phyloP scores from a whole-genome alignment of 2,888 invertebrate genomes.

The Eremobia ochroleuca region DNA sequence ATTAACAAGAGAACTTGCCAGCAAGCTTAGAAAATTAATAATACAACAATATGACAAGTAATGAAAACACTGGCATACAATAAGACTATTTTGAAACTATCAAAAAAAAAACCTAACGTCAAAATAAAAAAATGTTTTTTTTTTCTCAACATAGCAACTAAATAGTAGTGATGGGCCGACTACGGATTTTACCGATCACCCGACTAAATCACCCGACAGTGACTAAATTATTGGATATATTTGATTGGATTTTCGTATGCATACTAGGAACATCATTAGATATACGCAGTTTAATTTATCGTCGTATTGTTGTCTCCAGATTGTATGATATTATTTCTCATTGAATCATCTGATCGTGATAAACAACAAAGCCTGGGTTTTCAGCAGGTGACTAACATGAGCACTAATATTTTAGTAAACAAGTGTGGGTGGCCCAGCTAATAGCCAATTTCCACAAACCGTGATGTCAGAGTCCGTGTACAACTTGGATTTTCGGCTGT shows the following conservation, averaged over 20 bases:
- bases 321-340: neutral
- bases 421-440: conserved; percentile 18
- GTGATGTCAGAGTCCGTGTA: conserved; percentile 48
- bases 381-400: conserved; percentile 48
- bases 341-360: neutral
- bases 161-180: neutral
- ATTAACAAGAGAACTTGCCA: neutral
- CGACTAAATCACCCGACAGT: neutral
- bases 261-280: neutral
- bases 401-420: conserved; percentile 31
- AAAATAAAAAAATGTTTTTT: neutral
- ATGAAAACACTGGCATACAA: neutral
- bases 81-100: neutral
- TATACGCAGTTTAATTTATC: neutral
- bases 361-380: conserved; percentile 22
- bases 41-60: neutral
- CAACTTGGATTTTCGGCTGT: conserved; percentile 52
- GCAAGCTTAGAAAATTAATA: neutral
- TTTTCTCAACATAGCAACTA: neutral
- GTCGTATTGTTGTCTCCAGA: neutral
- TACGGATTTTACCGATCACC: neutral
- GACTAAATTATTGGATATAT: neutral
- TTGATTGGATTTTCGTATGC: neutral
- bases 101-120: neutral
- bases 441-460: conserved; percentile 51